These are phyloP conservation scores for Vanessa cardui DNA, from an alignment of 2,888 invertebrate genomes.

Conservation along the genomic window DNA sequence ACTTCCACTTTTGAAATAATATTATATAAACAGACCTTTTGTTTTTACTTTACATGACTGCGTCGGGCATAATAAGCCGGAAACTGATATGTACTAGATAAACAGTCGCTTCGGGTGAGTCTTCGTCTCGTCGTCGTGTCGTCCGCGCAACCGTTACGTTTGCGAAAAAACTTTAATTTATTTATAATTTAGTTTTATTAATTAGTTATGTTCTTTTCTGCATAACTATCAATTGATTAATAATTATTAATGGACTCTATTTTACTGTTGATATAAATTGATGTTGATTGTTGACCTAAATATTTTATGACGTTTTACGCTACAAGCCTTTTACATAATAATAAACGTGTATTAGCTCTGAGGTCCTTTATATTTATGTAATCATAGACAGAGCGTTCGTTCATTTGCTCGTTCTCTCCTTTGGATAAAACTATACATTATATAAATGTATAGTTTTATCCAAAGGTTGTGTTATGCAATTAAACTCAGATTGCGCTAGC, in stretches of 20 bases:
- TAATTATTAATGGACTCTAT: not conserved
- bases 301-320: not conserved
- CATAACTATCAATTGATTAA: not conserved
- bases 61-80: no score
- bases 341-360: not conserved
- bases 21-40: constrained; percentile 18
- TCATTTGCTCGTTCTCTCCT: constrained; percentile 8
- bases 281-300: not conserved
- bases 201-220: no score
- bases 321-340: not conserved
- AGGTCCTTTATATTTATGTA: constrained; percentile 19
- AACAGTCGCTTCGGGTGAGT: no score
- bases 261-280: not conserved
- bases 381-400: constrained; percentile 21
- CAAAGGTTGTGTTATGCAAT: constrained; percentile 37
- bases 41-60: constrained; percentile 13
- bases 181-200: no score
- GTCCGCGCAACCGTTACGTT: no score
- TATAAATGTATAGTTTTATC: constrained; percentile 18
- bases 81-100: no score
- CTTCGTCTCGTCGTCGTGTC: no score
- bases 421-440: no score
- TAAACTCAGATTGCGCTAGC: constrained; percentile 16
- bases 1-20: constrained; percentile 28
- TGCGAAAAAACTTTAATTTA: no score